Base-by-base conservation (phyloP, 1,140 invertebrate genomes). In the Matsumurasca onukii region DNA sequence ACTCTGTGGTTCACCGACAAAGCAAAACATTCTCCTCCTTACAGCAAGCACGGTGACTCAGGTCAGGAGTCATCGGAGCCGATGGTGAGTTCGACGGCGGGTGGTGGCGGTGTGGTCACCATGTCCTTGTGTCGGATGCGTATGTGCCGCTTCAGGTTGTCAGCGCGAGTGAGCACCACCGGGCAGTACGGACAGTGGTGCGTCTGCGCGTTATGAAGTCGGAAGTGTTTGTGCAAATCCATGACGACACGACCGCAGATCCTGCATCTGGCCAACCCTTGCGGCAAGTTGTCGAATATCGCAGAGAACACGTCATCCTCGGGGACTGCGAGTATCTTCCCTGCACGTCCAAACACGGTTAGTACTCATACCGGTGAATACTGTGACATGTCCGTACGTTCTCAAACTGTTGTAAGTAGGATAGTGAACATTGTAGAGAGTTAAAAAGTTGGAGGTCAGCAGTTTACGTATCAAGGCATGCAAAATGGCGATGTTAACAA, bases 201-300 rank as follows among this genome's bases (percentile, higher is more conserved):
- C 1, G 49, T 64, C 63, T 69, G 61, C 2, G 63, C 52, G 31
- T 55, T 66, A 25, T 69, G 68, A 1, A 69, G 48, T 24, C 61
- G 31, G 49, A 65, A 66, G 64, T 69, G 68, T 29, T 59, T 69
- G 45, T 66, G 29, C n/a, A 65, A 24, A 31, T 69, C 70, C 65
- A 49, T 65, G 24, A 72, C 71, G 25, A 68, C 57, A 27, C 66
- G 66, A 3, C 71, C 66, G 63, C 71, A 72, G 30, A 72, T 70
- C 39, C 31, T 72, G 71, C 71, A 72, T 55, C 67, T 48, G 29
- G 69, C 71, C 49, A 69, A 27, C 29, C 70, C 70, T n/a, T 64
- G 64, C n/a, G 66, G 45, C 9, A 71, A 49, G 29, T 59, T 68
- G 31, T 65, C 67, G 68, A 71, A 71, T 55, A 68, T 68, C 15